Percentiles rank a stretch among this genome's conserved stretches.
Evolutionary conservation across 2,113 vertebrate species (phyloP).

Genomic region (Phalacrocorax carbo): DNA sequence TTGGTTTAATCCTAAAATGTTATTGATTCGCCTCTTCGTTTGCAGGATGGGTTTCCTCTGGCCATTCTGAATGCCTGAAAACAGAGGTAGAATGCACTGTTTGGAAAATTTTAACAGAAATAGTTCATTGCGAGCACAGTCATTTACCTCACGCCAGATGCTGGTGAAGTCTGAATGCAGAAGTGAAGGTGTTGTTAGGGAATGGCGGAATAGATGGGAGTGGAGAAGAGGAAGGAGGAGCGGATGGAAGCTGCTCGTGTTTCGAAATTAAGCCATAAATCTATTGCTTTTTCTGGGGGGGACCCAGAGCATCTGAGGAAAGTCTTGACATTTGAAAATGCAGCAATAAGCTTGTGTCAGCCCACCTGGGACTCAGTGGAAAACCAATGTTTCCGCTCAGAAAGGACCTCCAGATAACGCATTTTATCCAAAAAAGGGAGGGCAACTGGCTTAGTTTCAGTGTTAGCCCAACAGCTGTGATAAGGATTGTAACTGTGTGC

Average conservation of each 20-base stretch:
- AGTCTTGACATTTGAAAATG: neutral
- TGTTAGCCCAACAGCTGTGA: constrained; percentile 19
- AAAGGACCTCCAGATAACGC: neutral
- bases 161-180: neutral
- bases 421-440: neutral
- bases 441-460: neutral
- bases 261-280: neutral
- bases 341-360: neutral
- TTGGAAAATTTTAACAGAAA: neutral
- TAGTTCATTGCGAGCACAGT: neutral
- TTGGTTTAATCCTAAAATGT: neutral
- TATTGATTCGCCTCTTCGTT: neutral
- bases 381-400: constrained; percentile 2
- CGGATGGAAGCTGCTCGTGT: neutral
- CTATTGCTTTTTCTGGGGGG: neutral
- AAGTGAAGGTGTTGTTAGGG: neutral
- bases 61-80: neutral
- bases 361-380: constrained; percentile 6
- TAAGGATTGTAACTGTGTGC: constrained; percentile 35
- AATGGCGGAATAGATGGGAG: neutral
- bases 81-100: neutral
- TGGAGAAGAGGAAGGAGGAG: neutral
- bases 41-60: neutral
- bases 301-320: neutral
- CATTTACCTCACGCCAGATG: rapidly evolving